Base-by-base conservation (phyloP, 1,140 invertebrate genomes). In the Ips nitidus region DNA sequence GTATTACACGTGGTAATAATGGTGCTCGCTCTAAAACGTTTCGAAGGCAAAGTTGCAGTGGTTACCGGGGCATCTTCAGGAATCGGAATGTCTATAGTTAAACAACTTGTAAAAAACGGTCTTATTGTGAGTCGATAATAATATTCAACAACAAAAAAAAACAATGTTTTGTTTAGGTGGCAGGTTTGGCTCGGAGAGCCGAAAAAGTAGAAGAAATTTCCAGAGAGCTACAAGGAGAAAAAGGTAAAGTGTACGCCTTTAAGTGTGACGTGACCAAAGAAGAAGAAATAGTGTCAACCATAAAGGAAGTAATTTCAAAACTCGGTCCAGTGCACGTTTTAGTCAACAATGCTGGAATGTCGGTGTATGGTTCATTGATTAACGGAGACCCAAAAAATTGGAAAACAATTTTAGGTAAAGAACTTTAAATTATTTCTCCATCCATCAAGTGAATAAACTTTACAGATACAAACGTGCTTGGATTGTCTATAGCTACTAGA, bases 131-230 rank as follows among this genome's bases (percentile, higher is more conserved):
- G 22, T 22, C 22, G 22, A 22, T 22, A 22, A 22, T 22, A 22
- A 22, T 22, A 22, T 22, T 22, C 22, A 22, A 22, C 22, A 22
- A 22, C 22, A 22, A 22, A 22, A 22, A n/a, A 22, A 22, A 22
- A 22, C 22, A 22, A 22, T 22, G 22, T 22, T 22, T 22, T 22
- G 22, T 22, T 22, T 22, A 75, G 71, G 91, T 93, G 4, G 84
- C 92, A 0, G 91, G 88, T 0, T 81, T 92, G 52, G 89, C 90
- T 0, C 83, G 90, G 56, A 84, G 89, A 60, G 73, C 85, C 3
- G 82, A 88, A 2, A 80, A 82, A 39, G 80, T 93, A 37, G 78
- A 86, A 69, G 80, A 83, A 66, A 40, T 75, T 37, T 52, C 70
- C 0, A 62, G 70, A 47, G 56, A 66, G 41, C 38, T 71, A 6